Conservation (phyloP, 2,797 vertebrate genomes). For the Pogonophryne albipinna region DNA sequence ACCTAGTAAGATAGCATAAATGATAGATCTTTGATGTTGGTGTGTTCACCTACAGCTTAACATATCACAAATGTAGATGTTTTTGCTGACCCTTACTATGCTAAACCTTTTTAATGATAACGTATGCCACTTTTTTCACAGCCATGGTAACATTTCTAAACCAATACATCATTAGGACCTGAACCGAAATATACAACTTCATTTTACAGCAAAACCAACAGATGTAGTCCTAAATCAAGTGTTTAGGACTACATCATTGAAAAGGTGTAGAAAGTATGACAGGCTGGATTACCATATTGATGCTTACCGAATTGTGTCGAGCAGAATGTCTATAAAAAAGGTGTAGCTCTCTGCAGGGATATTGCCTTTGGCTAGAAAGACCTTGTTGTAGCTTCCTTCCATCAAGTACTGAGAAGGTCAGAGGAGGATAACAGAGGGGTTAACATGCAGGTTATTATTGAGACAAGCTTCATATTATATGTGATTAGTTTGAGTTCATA, state of each 20-base stretch:
- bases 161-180: not conserved
- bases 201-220: not conserved
- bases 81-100: not conserved
- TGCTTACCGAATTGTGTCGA: conserved; percentile 94
- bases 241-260: not conserved
- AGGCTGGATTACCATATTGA: not conserved
- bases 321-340: conserved; percentile 97
- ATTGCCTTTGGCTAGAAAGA: conserved; percentile 97
- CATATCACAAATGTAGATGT: too few species aligned
- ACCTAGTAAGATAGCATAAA: not conserved
- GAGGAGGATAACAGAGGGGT: conserved; percentile 4
- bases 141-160: not conserved
- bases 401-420: conserved; percentile 90
- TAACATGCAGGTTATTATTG: not conserved
- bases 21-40: not conserved
- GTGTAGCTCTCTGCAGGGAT: conserved; percentile 97
- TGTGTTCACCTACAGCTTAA: not conserved
- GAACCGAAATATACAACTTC: not conserved
- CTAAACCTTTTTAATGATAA: not conserved
- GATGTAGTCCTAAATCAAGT: not conserved
- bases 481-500: not conserved
- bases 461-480: not conserved
- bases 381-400: conserved; percentile 99
- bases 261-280: not conserved
- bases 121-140: not conserved